Conservation (phyloP, 2,888 invertebrate species). For the Podotricha telesiphe region DNA sequence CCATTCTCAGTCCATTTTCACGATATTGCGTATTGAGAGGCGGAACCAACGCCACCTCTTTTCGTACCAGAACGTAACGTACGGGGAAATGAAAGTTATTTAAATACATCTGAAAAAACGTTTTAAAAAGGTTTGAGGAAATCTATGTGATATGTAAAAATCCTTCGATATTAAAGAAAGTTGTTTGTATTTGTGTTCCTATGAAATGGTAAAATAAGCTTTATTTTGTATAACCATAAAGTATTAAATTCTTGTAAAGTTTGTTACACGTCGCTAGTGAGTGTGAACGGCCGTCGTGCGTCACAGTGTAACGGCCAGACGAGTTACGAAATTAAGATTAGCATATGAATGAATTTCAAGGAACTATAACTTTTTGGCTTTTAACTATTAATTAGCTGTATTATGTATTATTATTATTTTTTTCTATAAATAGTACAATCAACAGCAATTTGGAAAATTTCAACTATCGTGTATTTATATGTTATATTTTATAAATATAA, state of each 20-base stretch:
- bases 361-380: neutral
- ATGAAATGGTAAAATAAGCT: neutral
- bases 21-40: no score
- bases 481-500: no score
- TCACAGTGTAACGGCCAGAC: conserved; percentile 5
- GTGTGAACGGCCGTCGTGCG: conserved; percentile 30
- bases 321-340: conserved; percentile 24
- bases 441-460: neutral
- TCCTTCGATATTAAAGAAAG: neutral
- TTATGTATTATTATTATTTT: no score
- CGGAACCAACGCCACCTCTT: no score
- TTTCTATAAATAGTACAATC: neutral
- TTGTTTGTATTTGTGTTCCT: neutral
- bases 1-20: no score
- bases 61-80: no score
- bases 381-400: neutral
- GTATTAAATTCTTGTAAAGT: neutral
- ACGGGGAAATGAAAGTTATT: no score
- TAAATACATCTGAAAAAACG: no score
- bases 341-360: conserved; percentile 8
- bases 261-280: neutral
- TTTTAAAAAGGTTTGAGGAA: no score
- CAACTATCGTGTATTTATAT: no score
- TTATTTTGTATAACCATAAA: neutral
- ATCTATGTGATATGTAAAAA: neutral